A percentile compares a stretch with the other conserved stretches of the same genome.
phyloP scores from a whole-genome alignment of 2,113 vertebrate species.

The Dasyurus viverrinus region DNA sequence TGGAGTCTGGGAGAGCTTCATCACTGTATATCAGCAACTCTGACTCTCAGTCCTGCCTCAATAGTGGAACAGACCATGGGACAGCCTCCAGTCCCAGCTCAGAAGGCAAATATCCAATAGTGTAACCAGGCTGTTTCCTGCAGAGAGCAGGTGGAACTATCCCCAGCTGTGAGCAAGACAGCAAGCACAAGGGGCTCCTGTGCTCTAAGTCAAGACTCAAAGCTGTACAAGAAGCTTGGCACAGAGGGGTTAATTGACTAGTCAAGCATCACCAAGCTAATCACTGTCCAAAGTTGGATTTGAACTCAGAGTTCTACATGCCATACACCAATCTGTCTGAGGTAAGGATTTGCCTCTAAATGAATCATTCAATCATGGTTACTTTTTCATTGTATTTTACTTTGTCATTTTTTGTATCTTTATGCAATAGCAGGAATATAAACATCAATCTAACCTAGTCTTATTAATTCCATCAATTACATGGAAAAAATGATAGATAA shows the following conservation, averaged over 20 bases:
- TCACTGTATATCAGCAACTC: no score
- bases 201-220: no score
- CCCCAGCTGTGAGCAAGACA: no score
- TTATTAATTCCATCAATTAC: not conserved
- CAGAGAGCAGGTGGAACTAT: no score
- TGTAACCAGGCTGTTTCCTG: no score
- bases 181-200: no score
- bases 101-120: no score
- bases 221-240: no score
- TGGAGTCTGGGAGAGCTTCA: no score
- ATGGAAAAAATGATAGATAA: not conserved
- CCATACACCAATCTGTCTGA: not conserved
- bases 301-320: not conserved
- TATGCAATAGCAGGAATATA: not conserved
- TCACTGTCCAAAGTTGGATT: not conserved
- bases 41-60: no score
- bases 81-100: no score
- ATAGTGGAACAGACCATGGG: no score
- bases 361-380: not conserved
- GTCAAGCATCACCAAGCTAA: not conserved
- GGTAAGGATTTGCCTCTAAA: not conserved
- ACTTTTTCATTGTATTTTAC: not conserved
- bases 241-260: not conserved
- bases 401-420: not conserved
- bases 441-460: not conserved